Percentiles rank a stretch among this genome's conserved stretches.
Evolutionary conservation across 30 jellyfish, hydroid and myxozoan species (phyloP).

Genomic region (Pelagia noctiluca): DNA sequence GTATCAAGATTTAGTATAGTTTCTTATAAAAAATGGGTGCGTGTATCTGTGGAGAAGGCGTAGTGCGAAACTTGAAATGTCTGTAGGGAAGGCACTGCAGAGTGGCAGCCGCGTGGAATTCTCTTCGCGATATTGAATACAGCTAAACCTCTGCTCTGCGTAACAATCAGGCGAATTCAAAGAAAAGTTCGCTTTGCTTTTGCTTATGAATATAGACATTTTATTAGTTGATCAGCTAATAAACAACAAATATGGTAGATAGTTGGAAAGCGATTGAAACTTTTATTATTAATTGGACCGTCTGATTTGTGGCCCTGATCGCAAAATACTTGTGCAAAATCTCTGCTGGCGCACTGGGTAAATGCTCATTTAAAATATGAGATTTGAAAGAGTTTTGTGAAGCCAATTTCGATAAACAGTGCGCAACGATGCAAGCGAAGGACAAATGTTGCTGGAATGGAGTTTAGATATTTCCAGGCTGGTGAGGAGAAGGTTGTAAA

Average conservation of each 20-base stretch:
- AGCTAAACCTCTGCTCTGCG: constrained; percentile 8
- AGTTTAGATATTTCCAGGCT: constrained; percentile 1
- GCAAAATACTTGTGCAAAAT: too few relatives aligned
- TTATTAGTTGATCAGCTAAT: not conserved
- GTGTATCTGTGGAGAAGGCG: too few relatives aligned
- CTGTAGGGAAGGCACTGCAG: too few relatives aligned
- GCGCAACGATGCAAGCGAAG: constrained; percentile 54
- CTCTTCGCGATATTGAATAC: constrained; percentile 10
- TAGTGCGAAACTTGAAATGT: too few relatives aligned
- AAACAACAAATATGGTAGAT: not conserved
- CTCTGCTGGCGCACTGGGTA: not conserved
- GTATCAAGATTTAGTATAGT: too few relatives aligned
- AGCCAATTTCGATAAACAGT: constrained; percentile 5
- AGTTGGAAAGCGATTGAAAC: not conserved
- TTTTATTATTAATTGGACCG: not conserved
- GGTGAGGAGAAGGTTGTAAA: constrained; percentile 23
- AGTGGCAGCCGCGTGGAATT: too few relatives aligned
- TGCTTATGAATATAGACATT: not conserved
- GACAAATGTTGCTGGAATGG: not conserved
- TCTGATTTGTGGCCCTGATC: not conserved
- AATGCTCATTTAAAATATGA: not conserved
- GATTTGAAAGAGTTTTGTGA: not conserved
- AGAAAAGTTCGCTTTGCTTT: not conserved
- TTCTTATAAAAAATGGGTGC: too few relatives aligned
- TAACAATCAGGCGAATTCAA: not conserved